Evolutionary conservation across 2,888 invertebrate genomes (phyloP), one percentile per base, ranked within the genome.

Genomic region (Gasteruption jaculator): DNA sequence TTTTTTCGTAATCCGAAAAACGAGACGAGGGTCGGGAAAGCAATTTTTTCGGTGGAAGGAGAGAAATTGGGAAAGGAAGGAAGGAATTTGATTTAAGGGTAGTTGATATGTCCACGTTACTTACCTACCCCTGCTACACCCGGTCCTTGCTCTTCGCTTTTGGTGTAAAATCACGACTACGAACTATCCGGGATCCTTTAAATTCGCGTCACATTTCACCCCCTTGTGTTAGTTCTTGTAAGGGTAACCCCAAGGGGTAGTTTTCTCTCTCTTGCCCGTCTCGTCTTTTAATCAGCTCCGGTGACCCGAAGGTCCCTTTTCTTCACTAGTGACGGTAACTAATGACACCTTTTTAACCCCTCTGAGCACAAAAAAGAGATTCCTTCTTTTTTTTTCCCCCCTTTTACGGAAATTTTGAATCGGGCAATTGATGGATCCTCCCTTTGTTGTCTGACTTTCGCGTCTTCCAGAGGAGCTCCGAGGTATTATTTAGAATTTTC

Each of bases 191-290:
- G 59, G 59, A 59, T 61, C 65, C 66, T 66, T 65, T 63, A 66
- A 67, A 66, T 67, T 65, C 64, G 65, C 64, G 63, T 66, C 65
- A 64, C 65, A 66, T 67, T 66, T 66, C 65, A 65, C 56, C 59
- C 55, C 58, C 54, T 50, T 37, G 44, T 43, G 54, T 43, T 10
- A 35, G 41, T 56, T 57, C 58, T 55, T 58, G 48, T 50, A 48
- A 55, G 57, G 58, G 55, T 43, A 52, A 48, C 41, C 48, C 45
- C n/a, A n/a, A n/a, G n/a, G 47, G 52, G 46, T 49, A n/a, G 53
- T 52, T 51, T 50, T 41, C 46, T 43, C 20, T 8, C 21, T 16
- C 19, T 22, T 8, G 20, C 20, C 21, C 21, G 48, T 47, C 43
- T 41, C 61, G 65, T 66, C 64, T 63, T 65, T 65, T 67, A 66